Evolutionary conservation across 2,888 invertebrate species (phyloP), one percentile per base, ranked within the genome.

Genomic region (Sesamia inferens): DNA sequence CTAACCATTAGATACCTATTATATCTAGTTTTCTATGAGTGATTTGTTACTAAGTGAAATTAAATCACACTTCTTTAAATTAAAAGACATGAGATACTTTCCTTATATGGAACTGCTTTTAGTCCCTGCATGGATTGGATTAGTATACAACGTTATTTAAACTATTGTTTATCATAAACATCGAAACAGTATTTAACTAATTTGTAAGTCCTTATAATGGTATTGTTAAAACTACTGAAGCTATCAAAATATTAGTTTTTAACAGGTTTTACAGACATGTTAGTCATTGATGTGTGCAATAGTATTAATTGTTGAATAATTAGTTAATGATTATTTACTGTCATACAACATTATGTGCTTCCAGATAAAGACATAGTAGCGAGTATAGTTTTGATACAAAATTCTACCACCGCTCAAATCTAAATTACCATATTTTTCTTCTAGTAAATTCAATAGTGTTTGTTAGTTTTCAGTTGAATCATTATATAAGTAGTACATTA

Each of bases 281-380:
- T 44, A 31, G 10, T 63, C 31, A 68, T 57, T 51, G 14, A 64
- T 22, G 68, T 72, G 62, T 72, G 67, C 75, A 81, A 71, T 77
- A 82, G 71, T 82, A 65, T 61, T 70, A 71, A 55, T 68, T 76
- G n/a, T 51, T 70, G 42, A 57, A 39, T 75, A 44, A 68, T 44
- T 75, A 44, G 66, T 44, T 24, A 54, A 55, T 0, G 2, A 67
- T 24, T 58, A 13, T 67, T 31, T 67, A 16, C 39, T 57, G 63
- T 48, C 39, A 54, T 59, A 42, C 39, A 48, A 42, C 48, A 63
- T 54, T 47, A 79, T 83, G 88, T 87, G 89, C 90, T 92, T 92
- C 90, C 90, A 87, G 78, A 82, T 81, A 83, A 81, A 85, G 64
- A 82, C 67, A 74, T 72, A 66, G 47, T 77, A 74, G 66, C 76